These are phyloP conservation scores for Apostichopus californicus DNA, from an alignment of 35 echinoderm and acorn worm genomes.

Conservation along the genomic window DNA sequence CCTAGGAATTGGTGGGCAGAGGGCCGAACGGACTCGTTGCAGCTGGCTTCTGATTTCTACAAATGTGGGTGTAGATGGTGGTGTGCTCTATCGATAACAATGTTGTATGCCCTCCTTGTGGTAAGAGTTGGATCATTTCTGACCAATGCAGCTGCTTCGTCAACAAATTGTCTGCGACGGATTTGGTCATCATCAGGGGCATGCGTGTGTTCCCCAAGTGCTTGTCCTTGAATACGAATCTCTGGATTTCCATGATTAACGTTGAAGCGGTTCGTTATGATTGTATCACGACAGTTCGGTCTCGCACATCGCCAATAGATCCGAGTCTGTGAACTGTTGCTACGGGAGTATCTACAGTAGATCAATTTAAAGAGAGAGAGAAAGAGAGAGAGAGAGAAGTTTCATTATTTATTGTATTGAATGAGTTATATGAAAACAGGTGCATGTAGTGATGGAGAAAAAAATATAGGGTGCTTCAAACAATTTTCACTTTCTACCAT, in stretches of 20 bases:
- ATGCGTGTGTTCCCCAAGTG: background rate
- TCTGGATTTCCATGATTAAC: slow-evolving; percentile 1
- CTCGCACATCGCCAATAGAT: slow-evolving; percentile 45
- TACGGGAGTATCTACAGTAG: background rate
- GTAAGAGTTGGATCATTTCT: slow-evolving; percentile 20
- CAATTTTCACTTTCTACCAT: no score
- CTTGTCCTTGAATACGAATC: background rate
- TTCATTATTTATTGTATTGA: no score
- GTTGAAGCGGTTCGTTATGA: slow-evolving; percentile 28
- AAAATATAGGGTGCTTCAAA: no score
- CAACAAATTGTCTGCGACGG: slow-evolving; percentile 4
- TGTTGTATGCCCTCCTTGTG: slow-evolving; percentile 41
- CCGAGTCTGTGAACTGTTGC: background rate
- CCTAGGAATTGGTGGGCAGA: slow-evolving; percentile 58
- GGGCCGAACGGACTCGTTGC: slow-evolving; percentile 2
- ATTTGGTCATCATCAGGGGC: slow-evolving; percentile 16
- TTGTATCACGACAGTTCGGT: slow-evolving; percentile 28
- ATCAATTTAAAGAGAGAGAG: no score
- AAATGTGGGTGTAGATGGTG: slow-evolving; percentile 12
- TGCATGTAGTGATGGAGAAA: no score
- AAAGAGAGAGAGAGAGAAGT: no score
- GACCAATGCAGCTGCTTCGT: background rate
- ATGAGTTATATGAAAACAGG: no score
- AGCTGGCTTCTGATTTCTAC: slow-evolving; percentile 47
- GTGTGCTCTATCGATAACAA: background rate